Evolutionary conservation across 2,888 invertebrate genomes (phyloP).

Genomic region (Tetheella fluctuosa): DNA sequence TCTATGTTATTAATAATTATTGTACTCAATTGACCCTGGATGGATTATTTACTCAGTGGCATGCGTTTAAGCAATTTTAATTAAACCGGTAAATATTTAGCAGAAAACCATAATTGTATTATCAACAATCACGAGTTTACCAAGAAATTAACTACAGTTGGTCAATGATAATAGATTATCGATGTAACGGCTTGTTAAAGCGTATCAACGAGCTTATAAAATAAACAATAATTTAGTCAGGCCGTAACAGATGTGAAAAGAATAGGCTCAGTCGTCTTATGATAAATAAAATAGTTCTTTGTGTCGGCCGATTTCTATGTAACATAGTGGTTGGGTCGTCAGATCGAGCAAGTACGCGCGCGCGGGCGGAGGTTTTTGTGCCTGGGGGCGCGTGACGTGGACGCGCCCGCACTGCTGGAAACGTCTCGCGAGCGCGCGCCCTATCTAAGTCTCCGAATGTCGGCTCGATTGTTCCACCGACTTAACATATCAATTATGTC

Average conservation of each 20-base stretch:
- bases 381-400: conserved; percentile 27
- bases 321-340: conserved; percentile 44
- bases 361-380: conserved; percentile 35
- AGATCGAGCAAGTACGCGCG: conserved; percentile 29
- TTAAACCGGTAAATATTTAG: too few species aligned
- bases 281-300: conserved; percentile 67
- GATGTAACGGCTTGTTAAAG: conserved; percentile 44
- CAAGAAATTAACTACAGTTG: conserved; percentile 8
- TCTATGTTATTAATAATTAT: conserved; percentile 47
- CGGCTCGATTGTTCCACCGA: conserved; percentile 77
- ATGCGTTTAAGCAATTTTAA: conserved; percentile 7
- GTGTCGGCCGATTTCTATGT: conserved; percentile 56
- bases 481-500: conserved; percentile 83
- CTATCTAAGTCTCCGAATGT: conserved; percentile 61
- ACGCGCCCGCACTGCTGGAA: conserved; percentile 33
- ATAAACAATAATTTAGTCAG: conserved; percentile 59
- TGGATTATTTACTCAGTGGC: conserved; percentile 17
- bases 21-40: conserved; percentile 31
- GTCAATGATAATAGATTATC: conserved; percentile 41
- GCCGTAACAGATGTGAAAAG: conserved; percentile 55
- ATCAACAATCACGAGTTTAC: neutral
- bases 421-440: conserved; percentile 24
- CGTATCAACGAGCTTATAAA: conserved; percentile 54
- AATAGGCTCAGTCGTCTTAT: conserved; percentile 68
- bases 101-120: too few species aligned